Evolutionary conservation across 2,113 vertebrate species (phyloP).

Genomic region (Petaurus breviceps): DNA sequence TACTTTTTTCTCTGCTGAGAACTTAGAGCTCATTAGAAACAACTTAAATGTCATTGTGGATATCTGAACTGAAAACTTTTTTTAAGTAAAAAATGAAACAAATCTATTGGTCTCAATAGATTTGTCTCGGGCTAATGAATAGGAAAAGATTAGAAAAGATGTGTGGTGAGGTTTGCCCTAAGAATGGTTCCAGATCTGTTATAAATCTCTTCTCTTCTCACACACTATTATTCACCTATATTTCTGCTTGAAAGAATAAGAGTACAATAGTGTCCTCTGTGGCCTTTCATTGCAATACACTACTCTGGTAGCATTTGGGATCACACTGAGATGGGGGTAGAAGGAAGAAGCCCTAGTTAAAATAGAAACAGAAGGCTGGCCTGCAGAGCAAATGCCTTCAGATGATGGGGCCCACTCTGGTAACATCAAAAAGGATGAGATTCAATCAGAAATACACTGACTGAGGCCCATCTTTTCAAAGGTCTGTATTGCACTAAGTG

Average conservation of each 20-base stretch:
- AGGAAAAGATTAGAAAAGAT: conserved; percentile 71
- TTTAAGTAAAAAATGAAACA: conserved; percentile 78
- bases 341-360: conserved; percentile 56
- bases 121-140: conserved; percentile 77
- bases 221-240: conserved; percentile 63
- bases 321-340: conserved; percentile 53
- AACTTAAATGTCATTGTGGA: conserved; percentile 48
- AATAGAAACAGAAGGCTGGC: conserved; percentile 37
- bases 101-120: conserved; percentile 72
- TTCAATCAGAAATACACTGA: conserved; percentile 39
- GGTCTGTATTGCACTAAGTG: accelerated
- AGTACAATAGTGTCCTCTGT: conserved; percentile 46
- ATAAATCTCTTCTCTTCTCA: conserved; percentile 57
- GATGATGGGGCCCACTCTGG: conserved; percentile 44
- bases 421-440: conserved; percentile 50
- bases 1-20: conserved; percentile 53
- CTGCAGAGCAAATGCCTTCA: conserved; percentile 50
- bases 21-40: conserved; percentile 74
- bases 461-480: neutral
- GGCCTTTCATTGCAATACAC: conserved; percentile 35
- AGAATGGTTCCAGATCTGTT: conserved; percentile 61
- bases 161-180: conserved; percentile 43
- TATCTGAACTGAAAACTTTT: conserved; percentile 54
- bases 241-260: conserved; percentile 62
- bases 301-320: conserved; percentile 28